Conservation (phyloP, 2,797 vertebrate genomes). For the Oceanodroma leucorhoa region DNA sequence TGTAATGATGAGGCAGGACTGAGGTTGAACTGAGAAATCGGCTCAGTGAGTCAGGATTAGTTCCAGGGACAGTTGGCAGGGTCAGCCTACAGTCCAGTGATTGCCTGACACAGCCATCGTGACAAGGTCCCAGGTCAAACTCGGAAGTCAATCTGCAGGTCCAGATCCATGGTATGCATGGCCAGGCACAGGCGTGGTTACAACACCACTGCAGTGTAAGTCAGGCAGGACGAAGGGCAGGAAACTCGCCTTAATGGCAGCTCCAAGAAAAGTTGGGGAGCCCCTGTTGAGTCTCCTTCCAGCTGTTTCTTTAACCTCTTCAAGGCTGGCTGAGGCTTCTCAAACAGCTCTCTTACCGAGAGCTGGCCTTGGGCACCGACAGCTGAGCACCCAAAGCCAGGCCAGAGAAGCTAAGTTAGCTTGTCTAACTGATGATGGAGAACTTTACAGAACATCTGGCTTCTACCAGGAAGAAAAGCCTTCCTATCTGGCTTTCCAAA, state of each 20-base stretch:
- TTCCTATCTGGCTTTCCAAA: not conserved
- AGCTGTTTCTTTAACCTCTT: not conserved
- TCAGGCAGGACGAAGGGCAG: not conserved
- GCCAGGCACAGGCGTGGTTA: not conserved
- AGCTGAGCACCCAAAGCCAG: not conserved
- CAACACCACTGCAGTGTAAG: not conserved
- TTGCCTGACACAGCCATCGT: not conserved
- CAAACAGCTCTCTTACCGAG: not conserved
- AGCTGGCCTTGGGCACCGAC: not conserved
- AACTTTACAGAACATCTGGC: not conserved
- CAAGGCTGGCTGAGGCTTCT: not conserved
- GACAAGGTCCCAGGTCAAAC: not conserved
- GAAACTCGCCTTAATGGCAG: not conserved
- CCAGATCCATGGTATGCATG: accelerated
- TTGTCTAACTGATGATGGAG: not conserved
- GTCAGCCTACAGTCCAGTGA: not conserved
- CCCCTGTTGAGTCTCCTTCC: not conserved
- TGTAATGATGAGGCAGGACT: not conserved
- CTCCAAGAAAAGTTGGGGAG: not conserved
- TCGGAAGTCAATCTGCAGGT: not conserved
- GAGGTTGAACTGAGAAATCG: not conserved
- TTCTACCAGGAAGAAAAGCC: not conserved
- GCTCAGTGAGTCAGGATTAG: not conserved
- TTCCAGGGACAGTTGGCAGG: not conserved
- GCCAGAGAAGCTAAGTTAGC: not conserved